Percentiles rank a stretch among this genome's conserved stretches.
Conservation (phyloP, 2,113 vertebrate genomes). For the Sphyrna mokarran region DNA sequence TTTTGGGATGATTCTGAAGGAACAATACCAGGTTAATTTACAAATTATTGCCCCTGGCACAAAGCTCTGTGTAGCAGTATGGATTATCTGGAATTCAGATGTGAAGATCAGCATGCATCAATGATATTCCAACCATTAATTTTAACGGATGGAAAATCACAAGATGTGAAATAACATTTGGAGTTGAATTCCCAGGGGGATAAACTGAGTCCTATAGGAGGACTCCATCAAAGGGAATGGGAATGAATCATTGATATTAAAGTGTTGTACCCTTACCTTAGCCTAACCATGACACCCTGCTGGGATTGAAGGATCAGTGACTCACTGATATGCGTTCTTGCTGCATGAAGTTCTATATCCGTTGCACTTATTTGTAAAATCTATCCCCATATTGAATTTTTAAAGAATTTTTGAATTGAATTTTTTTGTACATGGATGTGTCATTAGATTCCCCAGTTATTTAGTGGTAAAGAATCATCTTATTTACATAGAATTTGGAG, state of each 20-base stretch:
- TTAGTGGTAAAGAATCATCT: not conserved
- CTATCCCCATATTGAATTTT: not conserved
- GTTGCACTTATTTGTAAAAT: not conserved
- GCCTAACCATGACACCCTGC: not conserved
- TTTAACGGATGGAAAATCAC: not conserved
- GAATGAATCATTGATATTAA: not conserved
- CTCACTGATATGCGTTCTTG: not conserved
- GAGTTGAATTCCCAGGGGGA: not conserved
- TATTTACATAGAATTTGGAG: not conserved
- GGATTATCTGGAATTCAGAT: not conserved
- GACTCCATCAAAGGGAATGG: not conserved
- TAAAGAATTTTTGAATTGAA: not conserved
- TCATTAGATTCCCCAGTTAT: not conserved
- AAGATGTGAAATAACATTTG: not conserved
- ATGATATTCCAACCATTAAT: not conserved
- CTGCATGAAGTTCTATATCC: not conserved
- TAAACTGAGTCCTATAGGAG: not conserved
- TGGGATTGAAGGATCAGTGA: not conserved
- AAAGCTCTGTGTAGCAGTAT: not conserved
- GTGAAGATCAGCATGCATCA: not conserved
- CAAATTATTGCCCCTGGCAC: not conserved
- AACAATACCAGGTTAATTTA: not conserved
- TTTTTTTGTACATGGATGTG: not conserved
- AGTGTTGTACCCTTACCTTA: not conserved
- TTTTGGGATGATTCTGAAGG: not conserved